A percentile compares a stretch with the other conserved stretches of the same genome.
phyloP scores from a whole-genome alignment of 2,888 invertebrate species.

The Rhingia rostrata region DNA sequence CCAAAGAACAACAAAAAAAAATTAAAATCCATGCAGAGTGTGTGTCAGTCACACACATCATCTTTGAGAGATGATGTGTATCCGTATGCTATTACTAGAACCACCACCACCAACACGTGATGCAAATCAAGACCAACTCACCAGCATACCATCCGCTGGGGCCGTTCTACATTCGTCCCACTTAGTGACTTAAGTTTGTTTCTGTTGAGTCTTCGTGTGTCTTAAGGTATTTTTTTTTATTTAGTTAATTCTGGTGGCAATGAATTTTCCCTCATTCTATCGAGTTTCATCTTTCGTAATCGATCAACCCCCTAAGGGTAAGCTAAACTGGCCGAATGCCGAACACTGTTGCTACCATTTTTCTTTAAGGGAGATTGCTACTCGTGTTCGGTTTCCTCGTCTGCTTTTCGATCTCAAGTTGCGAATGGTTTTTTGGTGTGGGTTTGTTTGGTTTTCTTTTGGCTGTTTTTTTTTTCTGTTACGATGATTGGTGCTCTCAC shows the following conservation, averaged over 20 bases:
- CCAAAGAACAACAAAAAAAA: background rate
- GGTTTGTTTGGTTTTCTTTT: slow-evolving; percentile 17
- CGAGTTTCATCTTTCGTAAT: slow-evolving; percentile 68
- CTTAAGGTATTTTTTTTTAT: slow-evolving; percentile 1
- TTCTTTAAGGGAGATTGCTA: slow-evolving; percentile 53
- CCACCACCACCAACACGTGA: slow-evolving; percentile 45
- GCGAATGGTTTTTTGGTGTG: slow-evolving; percentile 13
- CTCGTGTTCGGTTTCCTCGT: slow-evolving; percentile 52
- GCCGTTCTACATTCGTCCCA: slow-evolving; percentile 37
- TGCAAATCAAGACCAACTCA: slow-evolving; percentile 64
- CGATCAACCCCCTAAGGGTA: slow-evolving; percentile 75
- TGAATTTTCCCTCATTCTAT: slow-evolving; percentile 66
- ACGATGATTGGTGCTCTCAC: slow-evolving; percentile 59
- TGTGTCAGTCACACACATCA: slow-evolving; percentile 51
- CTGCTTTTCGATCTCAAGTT: background rate
- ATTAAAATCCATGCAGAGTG: background rate
- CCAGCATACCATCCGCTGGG: slow-evolving; percentile 28
- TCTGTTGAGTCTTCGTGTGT: slow-evolving; percentile 21
- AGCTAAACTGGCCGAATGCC: slow-evolving; percentile 58
- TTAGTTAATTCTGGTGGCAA: slow-evolving; percentile 70
- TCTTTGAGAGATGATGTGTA: slow-evolving; percentile 20
- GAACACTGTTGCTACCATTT: slow-evolving; percentile 44
- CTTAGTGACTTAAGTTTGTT: slow-evolving; percentile 53
- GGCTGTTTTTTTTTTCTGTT: slow-evolving; percentile 9
- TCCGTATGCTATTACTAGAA: slow-evolving; percentile 24